These are phyloP conservation scores for Sturnira hondurensis DNA, from an alignment of 2,113 vertebrate genomes.

Conservation along the genomic window DNA sequence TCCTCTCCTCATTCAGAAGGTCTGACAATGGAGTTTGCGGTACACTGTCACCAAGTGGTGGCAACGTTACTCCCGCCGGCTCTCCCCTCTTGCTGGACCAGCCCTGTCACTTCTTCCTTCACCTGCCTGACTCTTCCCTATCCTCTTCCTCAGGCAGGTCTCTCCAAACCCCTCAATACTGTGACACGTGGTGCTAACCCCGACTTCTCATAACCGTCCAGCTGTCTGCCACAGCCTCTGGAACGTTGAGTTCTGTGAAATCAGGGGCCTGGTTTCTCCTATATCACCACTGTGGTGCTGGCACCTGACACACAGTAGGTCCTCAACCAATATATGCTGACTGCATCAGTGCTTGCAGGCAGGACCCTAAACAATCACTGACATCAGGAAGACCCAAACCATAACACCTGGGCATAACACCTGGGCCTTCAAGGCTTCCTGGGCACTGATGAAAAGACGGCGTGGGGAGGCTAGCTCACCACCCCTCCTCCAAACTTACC, in stretches of 20 bases:
- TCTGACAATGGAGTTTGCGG: background rate
- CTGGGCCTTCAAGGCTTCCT: background rate
- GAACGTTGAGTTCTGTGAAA: background rate
- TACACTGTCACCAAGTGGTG: background rate
- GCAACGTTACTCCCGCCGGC: rapidly evolving
- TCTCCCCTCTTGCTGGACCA: background rate
- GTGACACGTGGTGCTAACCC: too few relatives aligned
- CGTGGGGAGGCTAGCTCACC: rapidly evolving
- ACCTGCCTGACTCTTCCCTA: too few relatives aligned
- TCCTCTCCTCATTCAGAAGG: background rate
- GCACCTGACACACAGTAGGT: background rate
- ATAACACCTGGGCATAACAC: background rate
- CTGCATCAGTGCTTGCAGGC: background rate
- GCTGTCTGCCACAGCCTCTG: background rate
- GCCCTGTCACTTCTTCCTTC: background rate
- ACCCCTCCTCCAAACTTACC: background rate
- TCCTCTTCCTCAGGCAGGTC: background rate
- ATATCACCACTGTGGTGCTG: background rate
- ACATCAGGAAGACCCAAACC: background rate
- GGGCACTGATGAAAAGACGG: background rate
- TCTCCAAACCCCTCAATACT: background rate
- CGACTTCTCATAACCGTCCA: background rate
- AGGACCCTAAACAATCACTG: background rate
- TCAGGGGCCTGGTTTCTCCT: background rate
- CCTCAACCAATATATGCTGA: background rate